Percentiles rank a stretch among this genome's conserved stretches.
Evolutionary conservation across 2,888 invertebrate genomes (phyloP).

Genomic region (Nipponacmea schrenckii): DNA sequence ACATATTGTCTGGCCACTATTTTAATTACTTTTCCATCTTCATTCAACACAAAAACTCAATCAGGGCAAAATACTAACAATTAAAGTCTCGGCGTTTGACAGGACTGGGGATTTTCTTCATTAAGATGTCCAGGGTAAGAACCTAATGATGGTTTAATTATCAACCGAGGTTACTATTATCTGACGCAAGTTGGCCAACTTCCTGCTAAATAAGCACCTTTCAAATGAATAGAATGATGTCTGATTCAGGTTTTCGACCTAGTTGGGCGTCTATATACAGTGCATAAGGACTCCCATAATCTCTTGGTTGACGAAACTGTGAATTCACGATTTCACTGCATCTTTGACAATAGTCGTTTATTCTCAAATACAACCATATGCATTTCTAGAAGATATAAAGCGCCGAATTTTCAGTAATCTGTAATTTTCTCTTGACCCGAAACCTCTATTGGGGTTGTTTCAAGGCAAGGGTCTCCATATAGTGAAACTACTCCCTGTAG

Average conservation of each 20-base stretch:
- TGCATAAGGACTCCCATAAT: no score
- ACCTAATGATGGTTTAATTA: background rate
- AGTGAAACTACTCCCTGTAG: slow-evolving; percentile 1
- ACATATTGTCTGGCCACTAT: background rate
- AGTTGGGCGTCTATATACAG: no score
- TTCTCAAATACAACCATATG: no score
- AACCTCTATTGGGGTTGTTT: no score
- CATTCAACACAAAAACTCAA: background rate
- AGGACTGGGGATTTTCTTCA: slow-evolving; percentile 1
- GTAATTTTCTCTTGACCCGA: no score
- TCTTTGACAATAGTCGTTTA: no score
- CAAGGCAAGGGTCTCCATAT: no score
- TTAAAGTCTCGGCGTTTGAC: background rate
- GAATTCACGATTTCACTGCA: no score
- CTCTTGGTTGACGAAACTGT: no score
- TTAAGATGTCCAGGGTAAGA: background rate
- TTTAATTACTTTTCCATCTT: background rate
- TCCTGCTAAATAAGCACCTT: slow-evolving; percentile 2
- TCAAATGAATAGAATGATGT: background rate
- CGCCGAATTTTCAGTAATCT: no score
- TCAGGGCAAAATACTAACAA: background rate
- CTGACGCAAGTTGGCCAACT: background rate
- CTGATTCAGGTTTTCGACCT: background rate
- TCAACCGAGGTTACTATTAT: background rate
- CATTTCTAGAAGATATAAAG: no score